Evolutionary conservation across 2,888 invertebrate species (phyloP).

Genomic region (Chymomyza procnemis): DNA sequence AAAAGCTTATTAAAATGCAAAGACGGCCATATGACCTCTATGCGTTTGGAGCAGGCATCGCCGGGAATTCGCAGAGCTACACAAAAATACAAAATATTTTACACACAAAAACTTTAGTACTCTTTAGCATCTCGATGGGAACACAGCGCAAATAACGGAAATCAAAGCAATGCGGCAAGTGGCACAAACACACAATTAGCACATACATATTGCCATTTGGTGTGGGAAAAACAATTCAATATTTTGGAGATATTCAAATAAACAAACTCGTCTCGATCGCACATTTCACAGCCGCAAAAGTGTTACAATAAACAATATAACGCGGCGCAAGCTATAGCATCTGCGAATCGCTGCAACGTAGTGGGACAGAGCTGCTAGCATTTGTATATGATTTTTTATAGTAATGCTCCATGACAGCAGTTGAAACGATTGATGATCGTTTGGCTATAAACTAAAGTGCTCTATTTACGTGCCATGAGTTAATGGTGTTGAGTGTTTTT

Average conservation of each 20-base stretch:
- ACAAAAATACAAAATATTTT: neutral
- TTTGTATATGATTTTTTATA: neutral
- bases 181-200: conserved; percentile 47
- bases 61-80: neutral
- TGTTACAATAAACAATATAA: neutral
- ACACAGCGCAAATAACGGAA: conserved; percentile 37
- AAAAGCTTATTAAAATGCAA: neutral
- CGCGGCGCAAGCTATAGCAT: neutral
- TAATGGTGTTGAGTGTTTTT: neutral
- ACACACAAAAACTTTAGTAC: conserved; percentile 35
- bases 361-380: conserved; percentile 3
- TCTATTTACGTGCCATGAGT: conserved; percentile 1
- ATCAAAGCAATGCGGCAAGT: conserved; percentile 9
- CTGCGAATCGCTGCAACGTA: neutral
- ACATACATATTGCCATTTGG: conserved; percentile 23
- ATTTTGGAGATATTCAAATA: conserved; percentile 28
- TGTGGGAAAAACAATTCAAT: conserved; percentile 50
- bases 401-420: conserved; percentile 1
- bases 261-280: neutral
- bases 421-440: conserved; percentile 5
- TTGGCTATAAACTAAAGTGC: conserved; percentile 4
- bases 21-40: neutral
- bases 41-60: neutral
- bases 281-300: conserved; percentile 18
- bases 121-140: conserved; percentile 52